Evolutionary conservation across 2,888 invertebrate genomes (phyloP).

Genomic region (Napeogenes inachia): DNA sequence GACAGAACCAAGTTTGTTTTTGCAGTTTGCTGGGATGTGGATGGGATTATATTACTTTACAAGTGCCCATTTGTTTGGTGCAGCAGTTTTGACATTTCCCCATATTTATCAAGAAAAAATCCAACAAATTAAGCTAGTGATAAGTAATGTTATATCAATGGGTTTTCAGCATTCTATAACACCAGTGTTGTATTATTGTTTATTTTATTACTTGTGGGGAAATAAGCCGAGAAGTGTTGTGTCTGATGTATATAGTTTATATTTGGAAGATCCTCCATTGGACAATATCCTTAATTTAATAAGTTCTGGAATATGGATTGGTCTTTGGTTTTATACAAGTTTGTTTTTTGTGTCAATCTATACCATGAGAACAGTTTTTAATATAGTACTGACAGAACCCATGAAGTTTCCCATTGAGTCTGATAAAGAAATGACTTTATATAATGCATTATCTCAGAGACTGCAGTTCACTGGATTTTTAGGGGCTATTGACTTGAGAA

Average conservation of each 20-base stretch:
- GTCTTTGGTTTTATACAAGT: slow-evolving; percentile 82
- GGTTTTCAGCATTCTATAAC: slow-evolving; percentile 78
- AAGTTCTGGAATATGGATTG: slow-evolving; percentile 75
- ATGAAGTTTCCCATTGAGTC: slow-evolving; percentile 80
- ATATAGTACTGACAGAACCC: slow-evolving; percentile 83
- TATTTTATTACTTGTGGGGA: slow-evolving; percentile 81
- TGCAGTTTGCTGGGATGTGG: slow-evolving; percentile 82
- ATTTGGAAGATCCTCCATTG: slow-evolving; percentile 71
- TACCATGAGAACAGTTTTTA: slow-evolving; percentile 83
- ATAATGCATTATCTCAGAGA: slow-evolving; percentile 79
- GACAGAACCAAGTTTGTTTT: slow-evolving; percentile 81
- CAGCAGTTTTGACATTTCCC: slow-evolving; percentile 80
- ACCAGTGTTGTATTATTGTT: slow-evolving; percentile 79
- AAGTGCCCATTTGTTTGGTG: slow-evolving; percentile 74
- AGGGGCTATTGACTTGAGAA: slow-evolving; percentile 85
- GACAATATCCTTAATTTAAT: slow-evolving; percentile 69
- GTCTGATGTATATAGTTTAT: slow-evolving; percentile 72
- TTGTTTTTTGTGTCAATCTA: slow-evolving; percentile 84
- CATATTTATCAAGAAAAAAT: slow-evolving; percentile 84
- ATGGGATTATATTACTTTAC: slow-evolving; percentile 79
- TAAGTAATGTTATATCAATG: slow-evolving; percentile 75
- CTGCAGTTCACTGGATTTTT: slow-evolving; percentile 85
- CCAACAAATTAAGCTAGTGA: slow-evolving; percentile 79
- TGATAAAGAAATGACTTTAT: slow-evolving; percentile 71
- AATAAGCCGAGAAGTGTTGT: slow-evolving; percentile 70